Base-by-base conservation (phyloP, 2,113 vertebrate genomes). In the Chitala chitala region DNA sequence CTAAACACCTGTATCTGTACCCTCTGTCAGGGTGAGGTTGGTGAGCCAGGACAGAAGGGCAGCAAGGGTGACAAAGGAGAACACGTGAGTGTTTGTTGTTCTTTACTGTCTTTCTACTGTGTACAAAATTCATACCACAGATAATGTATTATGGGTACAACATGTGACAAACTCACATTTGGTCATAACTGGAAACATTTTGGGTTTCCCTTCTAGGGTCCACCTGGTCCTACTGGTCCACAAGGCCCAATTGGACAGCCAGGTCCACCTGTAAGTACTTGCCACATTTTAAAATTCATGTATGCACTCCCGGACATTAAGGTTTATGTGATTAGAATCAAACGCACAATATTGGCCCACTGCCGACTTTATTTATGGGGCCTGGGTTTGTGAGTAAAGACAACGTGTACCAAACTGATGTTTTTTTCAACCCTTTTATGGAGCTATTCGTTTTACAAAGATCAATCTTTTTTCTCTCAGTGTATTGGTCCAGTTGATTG, bases 61-160 rank as follows among this genome's bases (percentile, higher is more conserved):
- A 91, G 90, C 87, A 92, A 89, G 58, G 92, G 89, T 0, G 92
- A 94, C 82, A 94, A 94, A 54, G 92, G 92, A 1, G 92, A 94
- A 55, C 92, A 93, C 89, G 92, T 94, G 74, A 85, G 87, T 36
- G 44, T 0, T 13, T 63, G 44, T n/a, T 31, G 9, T 2, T 40
- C 29, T 48, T n/a, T 31, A 22, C 10, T 24, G 38, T 42, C 33
- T 31, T 65, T 31, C 17, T 10, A 4, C 29, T 20, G 20, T 6
- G 22, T 29, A 24, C n/a, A n/a, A n/a, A n/a, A n/a, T n/a, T 46
- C 40, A 46, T 42, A 26, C 26, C 20, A 26, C 15, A 31, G 29
- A 61, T 38, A 33, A 38, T 38, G n/a, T 1, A 12, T 6, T 15
- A 29, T 29, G 56, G 13, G 22, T 13, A 20, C 31, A 8, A 8